Evolutionary conservation across 2,113 vertebrate species (phyloP), one percentile per base, ranked within the genome.

Genomic region (Cairina moschata): DNA sequence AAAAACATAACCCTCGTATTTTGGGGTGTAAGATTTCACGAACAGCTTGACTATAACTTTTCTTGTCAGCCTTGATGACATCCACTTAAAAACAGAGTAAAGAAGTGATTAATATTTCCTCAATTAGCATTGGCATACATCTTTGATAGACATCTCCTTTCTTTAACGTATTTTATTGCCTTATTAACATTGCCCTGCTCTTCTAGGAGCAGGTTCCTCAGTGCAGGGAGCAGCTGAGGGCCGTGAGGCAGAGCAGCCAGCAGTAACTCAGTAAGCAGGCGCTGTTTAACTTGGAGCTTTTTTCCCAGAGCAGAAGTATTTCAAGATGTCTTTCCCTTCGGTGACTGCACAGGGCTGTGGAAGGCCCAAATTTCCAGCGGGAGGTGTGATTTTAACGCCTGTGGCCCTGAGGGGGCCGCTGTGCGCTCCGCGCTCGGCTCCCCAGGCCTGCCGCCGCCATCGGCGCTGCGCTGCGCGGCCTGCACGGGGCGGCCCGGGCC

Each of bases 251-350:
- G 6, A 6, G 22, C 15, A 36, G 46, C 13, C 56, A 18, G 13
- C 42, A 14, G 17, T 26, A 44, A 29, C 36, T 25, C 31, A 4
- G 36, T 8, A 42, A 38, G 42, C 22, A n/a, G 9, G 5, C 1
- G 22, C 4, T 25, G 5, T 28, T 38, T 18, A 11, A 8, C 5
- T 52, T 40, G 8, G 11, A 14, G n/a, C 20, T 0, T 23, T 3
- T 6, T 66, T 28, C 21, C 48, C 13, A 7, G 2, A 18, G 26
- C 14, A 25, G 26, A 36, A 40, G 1, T 11, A 3, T 40, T 40
- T 40, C 40, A 40, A 13, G 40, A 40, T 40, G 13, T 40, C 40
- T 40, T 40, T 40, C 40, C 40, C 40, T 40, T 40, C 40, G 12
- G 48, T 20, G n/a, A 29, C 31, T 44, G 26, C 73, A 36, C 14